A percentile compares a stretch with the other conserved stretches of the same genome.
phyloP scores from a whole-genome alignment of 2,888 invertebrate species.

The Cotesia congregata region DNA sequence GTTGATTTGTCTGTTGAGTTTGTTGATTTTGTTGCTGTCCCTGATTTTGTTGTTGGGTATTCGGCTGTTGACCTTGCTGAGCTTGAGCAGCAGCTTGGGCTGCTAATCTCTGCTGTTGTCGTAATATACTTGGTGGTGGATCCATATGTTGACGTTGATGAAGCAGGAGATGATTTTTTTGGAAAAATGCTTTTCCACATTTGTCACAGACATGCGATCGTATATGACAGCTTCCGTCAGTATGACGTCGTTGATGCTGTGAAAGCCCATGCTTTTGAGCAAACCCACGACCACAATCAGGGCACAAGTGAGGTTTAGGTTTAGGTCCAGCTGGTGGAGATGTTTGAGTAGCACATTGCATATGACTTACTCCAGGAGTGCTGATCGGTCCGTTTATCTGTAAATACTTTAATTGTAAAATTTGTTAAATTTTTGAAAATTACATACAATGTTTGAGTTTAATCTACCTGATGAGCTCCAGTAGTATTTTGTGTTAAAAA shows the following conservation, averaged over 20 bases:
- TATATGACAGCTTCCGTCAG: conserved; percentile 84
- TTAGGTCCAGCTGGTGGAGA: conserved; percentile 71
- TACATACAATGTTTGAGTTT: not conserved
- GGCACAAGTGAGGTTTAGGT: conserved; percentile 84
- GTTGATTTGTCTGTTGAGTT: conserved; percentile 61
- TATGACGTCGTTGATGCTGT: conserved; percentile 85
- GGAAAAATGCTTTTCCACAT: conserved; percentile 89
- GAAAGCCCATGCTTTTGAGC: conserved; percentile 86
- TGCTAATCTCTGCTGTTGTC: conserved; percentile 68
- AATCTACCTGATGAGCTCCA: conserved; percentile 65
- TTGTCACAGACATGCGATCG: conserved; percentile 84
- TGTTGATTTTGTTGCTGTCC: conserved; percentile 63
- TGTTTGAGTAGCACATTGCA: conserved; percentile 69
- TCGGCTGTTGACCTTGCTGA: conserved; percentile 54
- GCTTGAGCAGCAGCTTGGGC: conserved; percentile 68
- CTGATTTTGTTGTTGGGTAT: conserved; percentile 66
- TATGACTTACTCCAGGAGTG: conserved; percentile 65
- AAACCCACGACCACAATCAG: conserved; percentile 85
- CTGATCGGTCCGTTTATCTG: conserved; percentile 69
- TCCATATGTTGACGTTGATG: conserved; percentile 88
- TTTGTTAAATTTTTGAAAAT: not conserved
- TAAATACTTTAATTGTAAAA: conserved; percentile 43
- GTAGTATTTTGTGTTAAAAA: conserved; percentile 71
- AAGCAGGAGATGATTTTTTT: conserved; percentile 86
- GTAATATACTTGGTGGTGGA: conserved; percentile 72